These are phyloP conservation scores for Corynorhinus townsendii DNA, from an alignment of 2,113 vertebrate genomes.

Conservation along the genomic window DNA sequence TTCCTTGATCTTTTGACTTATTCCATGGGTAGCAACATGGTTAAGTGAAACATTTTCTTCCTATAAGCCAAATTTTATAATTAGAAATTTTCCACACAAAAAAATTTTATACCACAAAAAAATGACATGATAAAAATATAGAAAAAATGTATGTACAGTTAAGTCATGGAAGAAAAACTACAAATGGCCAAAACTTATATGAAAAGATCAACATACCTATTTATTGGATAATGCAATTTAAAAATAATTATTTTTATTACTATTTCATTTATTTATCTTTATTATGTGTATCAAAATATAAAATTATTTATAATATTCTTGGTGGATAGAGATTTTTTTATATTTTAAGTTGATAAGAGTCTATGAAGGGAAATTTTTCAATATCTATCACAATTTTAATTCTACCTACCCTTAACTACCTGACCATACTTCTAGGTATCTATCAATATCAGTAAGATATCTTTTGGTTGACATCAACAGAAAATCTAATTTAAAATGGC, in stretches of 20 bases:
- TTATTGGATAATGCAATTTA: not conserved
- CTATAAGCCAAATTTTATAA: not conserved
- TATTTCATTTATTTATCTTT: not conserved
- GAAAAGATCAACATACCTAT: not conserved
- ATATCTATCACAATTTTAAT: conserved; percentile 5
- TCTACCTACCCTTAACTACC: not conserved
- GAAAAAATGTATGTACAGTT: not conserved
- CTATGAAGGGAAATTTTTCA: not conserved
- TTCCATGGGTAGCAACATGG: not conserved
- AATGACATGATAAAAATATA: not conserved
- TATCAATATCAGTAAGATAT: not conserved
- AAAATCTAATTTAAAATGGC: not conserved
- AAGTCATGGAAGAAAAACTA: not conserved
- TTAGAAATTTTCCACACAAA: not conserved
- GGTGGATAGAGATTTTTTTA: not conserved
- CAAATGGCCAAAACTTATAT: not conserved
- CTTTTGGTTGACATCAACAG: not conserved
- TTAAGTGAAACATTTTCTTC: not conserved
- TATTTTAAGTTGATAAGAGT: not conserved
- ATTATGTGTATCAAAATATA: not conserved
- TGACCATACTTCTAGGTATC: not conserved
- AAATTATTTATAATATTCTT: not conserved
- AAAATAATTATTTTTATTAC: not conserved
- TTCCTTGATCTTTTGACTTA: not conserved
- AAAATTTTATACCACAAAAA: not conserved